Percentiles rank a stretch among this genome's conserved stretches.
Conservation (phyloP, 2,888 invertebrate genomes). For the Barypeithes pellucidus region DNA sequence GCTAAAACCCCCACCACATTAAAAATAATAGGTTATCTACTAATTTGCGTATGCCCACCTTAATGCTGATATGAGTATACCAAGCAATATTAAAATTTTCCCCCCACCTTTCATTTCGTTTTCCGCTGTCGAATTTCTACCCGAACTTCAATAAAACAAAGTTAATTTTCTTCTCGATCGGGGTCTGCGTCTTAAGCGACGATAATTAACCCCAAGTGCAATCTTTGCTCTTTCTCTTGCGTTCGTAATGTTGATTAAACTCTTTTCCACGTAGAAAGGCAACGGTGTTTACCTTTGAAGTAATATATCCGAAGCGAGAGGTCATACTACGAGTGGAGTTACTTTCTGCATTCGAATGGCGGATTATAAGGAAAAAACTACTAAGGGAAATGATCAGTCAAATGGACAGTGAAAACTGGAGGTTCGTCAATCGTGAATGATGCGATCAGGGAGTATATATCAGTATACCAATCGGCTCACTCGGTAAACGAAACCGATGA, state of each 20-base stretch:
- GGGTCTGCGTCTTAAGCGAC: conserved; percentile 51
- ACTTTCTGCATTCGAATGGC: conserved; percentile 16
- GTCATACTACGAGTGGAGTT: conserved; percentile 7
- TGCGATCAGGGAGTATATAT: no score
- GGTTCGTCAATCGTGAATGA: no score
- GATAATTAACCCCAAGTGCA: conserved; percentile 34
- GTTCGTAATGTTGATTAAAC: conserved; percentile 43
- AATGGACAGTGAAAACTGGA: no score
- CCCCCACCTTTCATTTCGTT: conserved; percentile 26
- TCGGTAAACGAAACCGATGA: no score
- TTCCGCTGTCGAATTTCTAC: conserved; percentile 25
- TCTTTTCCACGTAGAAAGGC: conserved; percentile 38
- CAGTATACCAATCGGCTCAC: no score
- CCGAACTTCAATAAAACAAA: conserved; percentile 55
- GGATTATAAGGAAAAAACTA: background rate
- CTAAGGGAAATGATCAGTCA: no score
- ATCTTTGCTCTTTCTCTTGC: conserved; percentile 26
- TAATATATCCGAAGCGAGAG: background rate
- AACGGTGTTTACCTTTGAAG: conserved; percentile 38
- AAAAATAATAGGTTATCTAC: no score
- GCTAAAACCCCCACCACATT: no score
- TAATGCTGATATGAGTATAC: no score
- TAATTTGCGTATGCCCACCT: no score
- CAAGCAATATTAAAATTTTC: conserved; percentile 28
- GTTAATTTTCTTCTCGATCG: conserved; percentile 58